Percentiles rank a stretch among this genome's conserved stretches.
These are phyloP conservation scores for Patella vulgata DNA, from an alignment of 1,140 invertebrate genomes.

Conservation along the genomic window DNA sequence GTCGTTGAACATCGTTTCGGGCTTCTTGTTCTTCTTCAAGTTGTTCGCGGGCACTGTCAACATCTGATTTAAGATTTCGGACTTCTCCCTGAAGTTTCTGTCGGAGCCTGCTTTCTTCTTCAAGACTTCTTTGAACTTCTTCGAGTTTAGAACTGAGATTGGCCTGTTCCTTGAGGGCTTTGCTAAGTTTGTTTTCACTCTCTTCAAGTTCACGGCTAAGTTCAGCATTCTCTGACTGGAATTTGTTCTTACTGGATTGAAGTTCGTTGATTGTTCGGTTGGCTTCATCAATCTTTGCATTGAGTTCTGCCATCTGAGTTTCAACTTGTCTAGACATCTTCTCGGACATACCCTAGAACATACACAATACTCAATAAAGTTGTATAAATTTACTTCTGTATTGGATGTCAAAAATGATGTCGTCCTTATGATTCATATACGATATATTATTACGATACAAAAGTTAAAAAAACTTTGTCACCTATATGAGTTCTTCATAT, in stretches of 20 bases:
- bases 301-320: constrained; percentile 92
- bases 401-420: background rate
- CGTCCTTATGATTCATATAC: background rate
- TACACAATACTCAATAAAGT: constrained; percentile 24
- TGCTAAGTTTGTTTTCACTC: constrained; percentile 94
- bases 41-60: constrained; percentile 96
- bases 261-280: constrained; percentile 50
- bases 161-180: constrained; percentile 96
- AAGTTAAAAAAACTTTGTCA: too few relatives aligned
- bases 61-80: constrained; percentile 92
- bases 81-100: constrained; percentile 64
- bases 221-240: constrained; percentile 91
- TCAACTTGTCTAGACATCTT: constrained; percentile 96
- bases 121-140: constrained; percentile 94
- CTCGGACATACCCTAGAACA: constrained; percentile 86
- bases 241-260: constrained; percentile 40
- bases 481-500: too few relatives aligned
- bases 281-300: constrained; percentile 86
- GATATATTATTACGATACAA: too few relatives aligned
- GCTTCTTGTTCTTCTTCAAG: constrained; percentile 88
- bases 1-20: constrained; percentile 79
- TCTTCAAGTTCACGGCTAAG: constrained; percentile 89
- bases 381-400: too few relatives aligned
- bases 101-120: constrained; percentile 86
- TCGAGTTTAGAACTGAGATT: constrained; percentile 92